Evolutionary conservation across 2,113 vertebrate species (phyloP).

Genomic region (Sylvilagus bachmani): DNA sequence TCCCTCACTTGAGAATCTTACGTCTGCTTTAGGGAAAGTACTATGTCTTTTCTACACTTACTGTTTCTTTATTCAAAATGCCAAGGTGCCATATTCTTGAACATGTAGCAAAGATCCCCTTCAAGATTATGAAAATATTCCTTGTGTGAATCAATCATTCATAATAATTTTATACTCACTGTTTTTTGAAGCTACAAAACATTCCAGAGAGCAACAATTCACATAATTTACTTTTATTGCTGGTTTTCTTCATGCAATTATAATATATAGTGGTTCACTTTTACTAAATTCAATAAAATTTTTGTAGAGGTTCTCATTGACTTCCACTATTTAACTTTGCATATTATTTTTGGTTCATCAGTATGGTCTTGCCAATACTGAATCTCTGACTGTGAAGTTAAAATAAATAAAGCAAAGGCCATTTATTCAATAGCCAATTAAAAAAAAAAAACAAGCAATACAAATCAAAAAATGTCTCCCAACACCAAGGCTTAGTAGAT

Average conservation of each 20-base stretch:
- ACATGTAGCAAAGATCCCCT: neutral
- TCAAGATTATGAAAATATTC: neutral
- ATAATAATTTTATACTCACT: neutral
- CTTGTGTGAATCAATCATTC: neutral
- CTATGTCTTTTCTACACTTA: neutral
- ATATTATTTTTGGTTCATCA: neutral
- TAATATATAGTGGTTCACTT: neutral
- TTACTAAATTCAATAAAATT: neutral
- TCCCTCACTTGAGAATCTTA: rapidly evolving
- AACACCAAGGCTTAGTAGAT: neutral
- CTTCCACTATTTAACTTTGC: neutral
- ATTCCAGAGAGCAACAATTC: neutral
- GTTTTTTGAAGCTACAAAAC: neutral
- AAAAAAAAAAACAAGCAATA: neutral
- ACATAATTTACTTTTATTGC: neutral
- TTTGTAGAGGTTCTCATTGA: neutral
- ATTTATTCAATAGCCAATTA: neutral
- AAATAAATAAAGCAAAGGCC: neutral
- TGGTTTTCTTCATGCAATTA: neutral
- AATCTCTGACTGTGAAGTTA: neutral
- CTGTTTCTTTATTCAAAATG: neutral
- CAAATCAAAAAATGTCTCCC: neutral
- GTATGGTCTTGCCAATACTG: neutral
- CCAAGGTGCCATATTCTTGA: too few species aligned
- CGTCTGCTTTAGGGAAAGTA: neutral